Evolutionary conservation across 2,888 invertebrate species (phyloP), one percentile per base, ranked within the genome.

Genomic region (Drosophila parthenogenetica): DNA sequence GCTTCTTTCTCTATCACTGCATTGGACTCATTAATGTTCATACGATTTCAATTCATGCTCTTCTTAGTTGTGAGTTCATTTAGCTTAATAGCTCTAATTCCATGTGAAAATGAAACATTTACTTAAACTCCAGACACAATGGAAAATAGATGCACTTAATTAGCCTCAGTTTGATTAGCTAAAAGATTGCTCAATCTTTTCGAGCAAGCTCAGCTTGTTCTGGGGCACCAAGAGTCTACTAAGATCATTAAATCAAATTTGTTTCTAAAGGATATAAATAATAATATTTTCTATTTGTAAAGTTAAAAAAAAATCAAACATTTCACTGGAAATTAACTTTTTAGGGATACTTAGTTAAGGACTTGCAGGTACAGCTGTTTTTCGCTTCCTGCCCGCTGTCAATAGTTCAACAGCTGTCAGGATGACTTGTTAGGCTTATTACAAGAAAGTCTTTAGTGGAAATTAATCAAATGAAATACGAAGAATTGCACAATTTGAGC

Each of bases 11-110:
- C 69, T 75, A 76, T 67, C 68, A 65, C 57, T 81, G 76, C 76
- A 71, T 65, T 77, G 49, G 69, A 43, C 66, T 79, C 84, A 77
- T 65, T 79, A 70, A 62, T 73, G 65, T 81, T 77, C 70, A 74
- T 71, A 77, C 54, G 74, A 49, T 67, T 67, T 74, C 69, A 61
- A 73, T 79, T 77, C 69, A 54, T 72, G 54, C 32, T 54, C 17
- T 37, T 67, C 17, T 25, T 63, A 50, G 54, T 32, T 48, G 22
- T 22, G 45, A 29, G 43, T 49, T 58, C 50, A 40, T 69, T 57
- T 8, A 46, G 11, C 19, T 54, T 43, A 50, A 43, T 55, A 45
- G 45, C 32, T 22, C 42, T 57, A 51, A 48, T 66, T 59, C 58
- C 17, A 43, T 65, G 61, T 69, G 54, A 25, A 66, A 63, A 54